Conservation (phyloP, 2,888 invertebrate genomes). For the Caenorhabditis afra region DNA sequence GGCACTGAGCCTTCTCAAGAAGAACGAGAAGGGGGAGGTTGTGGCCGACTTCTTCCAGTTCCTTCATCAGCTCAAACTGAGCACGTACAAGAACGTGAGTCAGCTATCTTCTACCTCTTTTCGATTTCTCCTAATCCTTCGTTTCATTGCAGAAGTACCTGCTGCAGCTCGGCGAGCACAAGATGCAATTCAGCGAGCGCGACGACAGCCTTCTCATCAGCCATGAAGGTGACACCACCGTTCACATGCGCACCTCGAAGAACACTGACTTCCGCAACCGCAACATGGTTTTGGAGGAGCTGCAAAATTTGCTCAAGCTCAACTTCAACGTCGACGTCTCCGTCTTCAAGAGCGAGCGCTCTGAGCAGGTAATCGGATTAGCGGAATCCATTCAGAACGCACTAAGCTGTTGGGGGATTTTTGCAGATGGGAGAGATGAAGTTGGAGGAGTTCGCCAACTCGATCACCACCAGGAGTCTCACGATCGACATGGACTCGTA, state of each 20-base stretch:
- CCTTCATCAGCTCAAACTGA: background rate
- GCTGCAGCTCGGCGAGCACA: constrained; percentile 14
- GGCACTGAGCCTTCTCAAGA: constrained; percentile 3
- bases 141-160: constrained; percentile 29
- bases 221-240: constrained; percentile 8
- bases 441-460: constrained; percentile 15
- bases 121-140: background rate
- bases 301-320: constrained; percentile 21
- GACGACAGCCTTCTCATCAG: constrained; percentile 32
- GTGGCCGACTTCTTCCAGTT: background rate
- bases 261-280: constrained; percentile 13
- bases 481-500: constrained; percentile 23
- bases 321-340: constrained; percentile 18
- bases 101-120: too few species aligned
- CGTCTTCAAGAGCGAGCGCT: constrained; percentile 19
- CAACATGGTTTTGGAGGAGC: constrained; percentile 43
- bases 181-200: constrained; percentile 26
- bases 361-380: constrained; percentile 33
- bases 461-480: constrained; percentile 12
- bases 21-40: constrained; percentile 4
- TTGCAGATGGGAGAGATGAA: constrained; percentile 40
- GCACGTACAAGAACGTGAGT: background rate
- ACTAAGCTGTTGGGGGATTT: background rate
- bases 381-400: background rate
- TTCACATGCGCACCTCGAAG: constrained; percentile 21